These are phyloP conservation scores for Drosophila pegasa DNA, from an alignment of 2,888 invertebrate species.

Conservation along the genomic window DNA sequence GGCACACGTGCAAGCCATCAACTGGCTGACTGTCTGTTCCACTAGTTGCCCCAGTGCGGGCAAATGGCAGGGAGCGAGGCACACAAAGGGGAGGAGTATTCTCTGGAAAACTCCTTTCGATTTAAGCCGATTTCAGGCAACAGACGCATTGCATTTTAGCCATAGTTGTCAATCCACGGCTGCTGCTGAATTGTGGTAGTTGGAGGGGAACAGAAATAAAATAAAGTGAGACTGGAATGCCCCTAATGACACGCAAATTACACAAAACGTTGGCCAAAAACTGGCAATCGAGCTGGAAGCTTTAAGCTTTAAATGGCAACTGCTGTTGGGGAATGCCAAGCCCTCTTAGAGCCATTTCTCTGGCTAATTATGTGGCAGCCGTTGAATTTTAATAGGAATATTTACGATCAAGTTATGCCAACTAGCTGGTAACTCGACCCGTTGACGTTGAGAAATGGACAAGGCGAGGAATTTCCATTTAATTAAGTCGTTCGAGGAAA, in stretches of 20 bases:
- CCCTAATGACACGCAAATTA: conserved; percentile 12
- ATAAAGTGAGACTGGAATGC: not conserved
- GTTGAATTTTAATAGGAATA: conserved; percentile 51
- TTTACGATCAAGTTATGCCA: conserved; percentile 42
- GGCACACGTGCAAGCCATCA: conserved; percentile 38
- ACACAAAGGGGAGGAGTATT: not conserved
- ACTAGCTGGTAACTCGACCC: conserved; percentile 33
- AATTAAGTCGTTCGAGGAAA: conserved; percentile 22
- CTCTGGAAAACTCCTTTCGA: conserved; percentile 16
- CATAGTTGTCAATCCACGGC: conserved; percentile 9
- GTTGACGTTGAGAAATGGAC: conserved; percentile 44
- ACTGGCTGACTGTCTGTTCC: conserved; percentile 15
- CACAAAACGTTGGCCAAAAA: conserved; percentile 4
- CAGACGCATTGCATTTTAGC: conserved; percentile 42
- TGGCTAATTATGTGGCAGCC: conserved; percentile 51
- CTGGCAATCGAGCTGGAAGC: conserved; percentile 24
- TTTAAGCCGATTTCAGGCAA: conserved; percentile 58
- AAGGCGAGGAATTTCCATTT: conserved; percentile 26
- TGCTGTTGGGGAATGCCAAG: not conserved
- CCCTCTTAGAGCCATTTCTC: conserved; percentile 16
- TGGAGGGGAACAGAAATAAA: conserved; percentile 7
- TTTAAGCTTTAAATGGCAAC: conserved; percentile 23
- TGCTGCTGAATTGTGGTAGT: conserved; percentile 19
- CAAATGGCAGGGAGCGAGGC: conserved; percentile 30
- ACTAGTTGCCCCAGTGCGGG: conserved; percentile 13